Conservation (phyloP, 1,140 invertebrate genomes). For the Musca vetustissima region DNA sequence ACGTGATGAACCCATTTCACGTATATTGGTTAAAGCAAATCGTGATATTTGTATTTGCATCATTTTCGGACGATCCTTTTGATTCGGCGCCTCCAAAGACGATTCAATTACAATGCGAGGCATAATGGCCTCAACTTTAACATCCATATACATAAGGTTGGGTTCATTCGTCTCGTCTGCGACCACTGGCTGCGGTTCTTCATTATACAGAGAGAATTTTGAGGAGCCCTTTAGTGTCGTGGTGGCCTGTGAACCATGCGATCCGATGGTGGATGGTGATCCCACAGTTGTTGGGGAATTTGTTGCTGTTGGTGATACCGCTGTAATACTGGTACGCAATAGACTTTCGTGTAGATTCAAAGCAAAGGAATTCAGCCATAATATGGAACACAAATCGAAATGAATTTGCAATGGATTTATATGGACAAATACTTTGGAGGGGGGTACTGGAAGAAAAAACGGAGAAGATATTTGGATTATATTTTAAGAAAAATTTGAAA, state of each 20-base stretch:
- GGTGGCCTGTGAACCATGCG: conserved; percentile 18
- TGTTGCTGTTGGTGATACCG: conserved; percentile 31
- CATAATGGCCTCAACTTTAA: conserved; percentile 87
- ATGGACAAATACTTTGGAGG: conserved; percentile 88
- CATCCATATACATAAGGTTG: conserved; percentile 76
- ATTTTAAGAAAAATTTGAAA: conserved; percentile 14
- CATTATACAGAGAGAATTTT: conserved; percentile 18
- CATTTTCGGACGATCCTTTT: conserved; percentile 71
- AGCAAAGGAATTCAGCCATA: conserved; percentile 94
- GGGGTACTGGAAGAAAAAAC: conserved; percentile 68
- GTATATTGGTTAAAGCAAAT: conserved; percentile 76
- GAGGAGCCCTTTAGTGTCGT: conserved; percentile 16
- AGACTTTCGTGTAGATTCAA: conserved; percentile 82
- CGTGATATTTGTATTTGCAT: conserved; percentile 80
- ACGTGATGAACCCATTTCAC: conserved; percentile 69
- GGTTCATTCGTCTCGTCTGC: conserved; percentile 49
- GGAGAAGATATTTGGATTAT: neutral
- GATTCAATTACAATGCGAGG: conserved; percentile 64
- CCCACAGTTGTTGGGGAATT: conserved; percentile 36
- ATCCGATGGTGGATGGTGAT: conserved; percentile 38
- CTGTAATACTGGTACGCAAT: conserved; percentile 56
- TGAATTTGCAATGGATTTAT: conserved; percentile 84
- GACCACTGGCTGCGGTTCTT: neutral
- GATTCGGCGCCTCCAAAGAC: conserved; percentile 46
- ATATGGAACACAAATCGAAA: conserved; percentile 80